A percentile compares a stretch with the other conserved stretches of the same genome.
Evolutionary conservation across 2,888 invertebrate genomes (phyloP).

Genomic region (Escarpia spicata): DNA sequence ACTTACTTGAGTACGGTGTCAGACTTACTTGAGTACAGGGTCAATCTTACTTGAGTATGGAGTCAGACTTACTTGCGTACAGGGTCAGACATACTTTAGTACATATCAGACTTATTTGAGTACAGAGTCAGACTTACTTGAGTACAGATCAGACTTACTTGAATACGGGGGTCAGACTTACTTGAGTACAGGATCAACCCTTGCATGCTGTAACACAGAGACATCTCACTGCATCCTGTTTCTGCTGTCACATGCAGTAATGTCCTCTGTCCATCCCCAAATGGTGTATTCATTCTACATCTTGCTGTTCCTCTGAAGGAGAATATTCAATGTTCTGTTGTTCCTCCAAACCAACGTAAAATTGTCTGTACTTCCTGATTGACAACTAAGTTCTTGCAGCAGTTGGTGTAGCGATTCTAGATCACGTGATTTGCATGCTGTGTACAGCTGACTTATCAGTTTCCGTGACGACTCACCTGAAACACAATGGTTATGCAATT

Average conservation of each 20-base stretch:
- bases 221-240: slow-evolving; percentile 73
- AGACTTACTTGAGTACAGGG: too few species aligned
- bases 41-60: too few species aligned
- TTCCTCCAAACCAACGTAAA: background rate
- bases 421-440: slow-evolving; percentile 60
- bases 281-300: slow-evolving; percentile 43
- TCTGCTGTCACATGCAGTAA: slow-evolving; percentile 79
- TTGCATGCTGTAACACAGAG: slow-evolving; percentile 73
- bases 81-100: too few species aligned
- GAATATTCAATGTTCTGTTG: background rate
- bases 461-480: slow-evolving; percentile 54
- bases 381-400: slow-evolving; percentile 35
- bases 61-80: background rate
- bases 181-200: slow-evolving; percentile 77
- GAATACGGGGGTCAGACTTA: slow-evolving; percentile 67
- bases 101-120: background rate
- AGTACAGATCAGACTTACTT: slow-evolving; percentile 53
- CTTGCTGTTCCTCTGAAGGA: background rate
- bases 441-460: slow-evolving; percentile 58
- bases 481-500: slow-evolving; percentile 27
- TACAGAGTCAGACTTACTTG: background rate
- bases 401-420: slow-evolving; percentile 46
- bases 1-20: too few species aligned
- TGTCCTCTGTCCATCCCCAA: slow-evolving; percentile 72
- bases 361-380: background rate